These are phyloP conservation scores for Elysia crispata DNA, from an alignment of 2,888 invertebrate genomes.

Conservation along the genomic window DNA sequence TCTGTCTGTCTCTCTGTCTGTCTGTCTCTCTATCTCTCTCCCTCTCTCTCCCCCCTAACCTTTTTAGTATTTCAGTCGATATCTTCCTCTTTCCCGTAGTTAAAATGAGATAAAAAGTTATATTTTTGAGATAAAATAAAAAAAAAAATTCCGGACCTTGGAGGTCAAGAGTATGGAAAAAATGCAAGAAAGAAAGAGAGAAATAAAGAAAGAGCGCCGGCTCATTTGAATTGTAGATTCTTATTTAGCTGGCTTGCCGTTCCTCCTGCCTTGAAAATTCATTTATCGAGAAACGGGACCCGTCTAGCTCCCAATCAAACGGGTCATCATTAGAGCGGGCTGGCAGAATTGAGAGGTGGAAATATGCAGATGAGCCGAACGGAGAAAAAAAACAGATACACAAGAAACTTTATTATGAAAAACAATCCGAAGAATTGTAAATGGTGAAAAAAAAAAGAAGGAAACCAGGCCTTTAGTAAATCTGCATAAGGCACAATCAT, in stretches of 20 bases:
- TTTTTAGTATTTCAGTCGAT: background rate
- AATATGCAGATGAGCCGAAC: no score
- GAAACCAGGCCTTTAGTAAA: no score
- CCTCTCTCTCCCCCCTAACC: background rate
- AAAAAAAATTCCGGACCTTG: no score
- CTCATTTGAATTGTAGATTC: background rate
- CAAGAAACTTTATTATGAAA: background rate
- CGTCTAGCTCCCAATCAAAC: no score
- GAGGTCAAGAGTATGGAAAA: no score
- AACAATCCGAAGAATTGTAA: background rate
- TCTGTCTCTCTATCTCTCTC: background rate
- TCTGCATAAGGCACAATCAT: no score
- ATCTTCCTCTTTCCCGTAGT: background rate
- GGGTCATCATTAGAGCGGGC: no score
- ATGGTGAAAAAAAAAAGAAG: no score
- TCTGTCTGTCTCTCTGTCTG: background rate
- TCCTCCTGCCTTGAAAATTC: background rate
- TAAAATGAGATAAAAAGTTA: background rate
- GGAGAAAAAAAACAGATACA: no score
- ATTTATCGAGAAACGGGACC: background rate
- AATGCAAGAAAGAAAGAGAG: background rate
- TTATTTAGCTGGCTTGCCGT: constrained; percentile 28
- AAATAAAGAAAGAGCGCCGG: background rate
- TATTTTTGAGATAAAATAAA: background rate
- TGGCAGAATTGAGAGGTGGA: no score